Evolutionary conservation across 2,797 vertebrate species (phyloP), one percentile per base, ranked within the genome.

Genomic region (Megalops cyprinoides): DNA sequence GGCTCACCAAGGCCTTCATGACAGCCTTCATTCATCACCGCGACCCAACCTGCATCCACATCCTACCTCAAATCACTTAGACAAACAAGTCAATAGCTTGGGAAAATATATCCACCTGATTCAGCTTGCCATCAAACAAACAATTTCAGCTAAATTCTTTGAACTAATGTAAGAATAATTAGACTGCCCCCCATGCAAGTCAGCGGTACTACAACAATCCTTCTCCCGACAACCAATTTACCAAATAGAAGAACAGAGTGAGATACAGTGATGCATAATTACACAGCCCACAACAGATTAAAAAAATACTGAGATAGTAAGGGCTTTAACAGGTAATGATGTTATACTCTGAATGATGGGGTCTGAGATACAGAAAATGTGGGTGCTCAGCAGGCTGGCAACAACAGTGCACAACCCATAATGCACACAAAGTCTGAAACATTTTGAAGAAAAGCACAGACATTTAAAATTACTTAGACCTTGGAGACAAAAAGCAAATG

Each of bases 311-410:
- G 42, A 28, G 0, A 25, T 7, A 18, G 42, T 49, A 75, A 75
- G 20, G 75, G 39, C 44, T 49, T 75, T 75, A 48, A 44, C 73
- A 75, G 73, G 73, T 9, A 75, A n/a, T 46, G 73, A 73, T 48
- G 73, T 49, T 75, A 20, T 25, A 20, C 2, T n/a, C 46, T 8
- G 42, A 48, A 25, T 75, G 42, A 23, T 49, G 73, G 73, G 23
- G 9, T 25, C 25, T 46, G 14, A 18, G 15, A n/a, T 9, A 28
- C 10, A 75, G 46, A 46, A 28, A 28, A 49, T 1, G 5, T 15
- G 15, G 69, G 65, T 7, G 15, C 4, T 69, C 3, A 14, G 31
- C 15, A 34, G n/a, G 23, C 34, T 69, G 23, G 4, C 23, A 31
- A 31, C 9, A 28, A 69, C 14, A 25, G 0, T 23, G 1, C 53